Evolutionary conservation across 2,113 vertebrate genomes (phyloP), one percentile per base, ranked within the genome.

Genomic region (Aegotheles bennettii): DNA sequence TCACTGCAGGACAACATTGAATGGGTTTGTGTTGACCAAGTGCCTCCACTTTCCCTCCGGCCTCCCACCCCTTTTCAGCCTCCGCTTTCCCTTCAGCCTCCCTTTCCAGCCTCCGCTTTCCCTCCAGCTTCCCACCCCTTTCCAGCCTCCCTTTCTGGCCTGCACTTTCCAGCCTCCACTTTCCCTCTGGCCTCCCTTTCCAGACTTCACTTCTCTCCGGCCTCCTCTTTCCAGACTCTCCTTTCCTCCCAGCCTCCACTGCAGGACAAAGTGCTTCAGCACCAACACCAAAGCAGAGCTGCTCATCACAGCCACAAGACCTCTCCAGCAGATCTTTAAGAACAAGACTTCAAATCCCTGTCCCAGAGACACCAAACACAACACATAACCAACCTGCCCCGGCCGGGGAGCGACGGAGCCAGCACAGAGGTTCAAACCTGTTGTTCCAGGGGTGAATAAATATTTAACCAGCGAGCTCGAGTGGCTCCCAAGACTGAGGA

Each of bases 391-490:
- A 18, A 90, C 12, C n/a, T 3, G 38, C 61, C 56, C 50, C 1
- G 31, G 50, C 15, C 3, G 40, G 2, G 40, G 19, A 85, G 61
- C 67, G 83, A 19, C 0, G 0, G 63, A 64, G 88, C 10, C 2
- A 2, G n/a, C n/a, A 5, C 7, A 0, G 75, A 79, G 87, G 35
- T 74, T 79, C 94, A 26, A 74, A 80, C 70, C 84, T 76, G 81
- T 16, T 48, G 40, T 69, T 83, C 86, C 69, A 78, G 70, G 75
- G 81, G 43, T 15, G 51, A 77, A 95, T 90, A 71, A 96, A 96
- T 95, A 95, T 95, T 96, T 95, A 93, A 93, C 95, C 33, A 79
- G 33, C 54, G 29, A 45, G 69, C 68, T 47, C 74, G 75, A 40
- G 25, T 16, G 61, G 81, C 93, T 91, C 94, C 76, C 33, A 11